Percentiles rank a stretch among this genome's conserved stretches.
Conservation (phyloP, 2,113 vertebrate species). For the Melanerpes aurifrons region DNA sequence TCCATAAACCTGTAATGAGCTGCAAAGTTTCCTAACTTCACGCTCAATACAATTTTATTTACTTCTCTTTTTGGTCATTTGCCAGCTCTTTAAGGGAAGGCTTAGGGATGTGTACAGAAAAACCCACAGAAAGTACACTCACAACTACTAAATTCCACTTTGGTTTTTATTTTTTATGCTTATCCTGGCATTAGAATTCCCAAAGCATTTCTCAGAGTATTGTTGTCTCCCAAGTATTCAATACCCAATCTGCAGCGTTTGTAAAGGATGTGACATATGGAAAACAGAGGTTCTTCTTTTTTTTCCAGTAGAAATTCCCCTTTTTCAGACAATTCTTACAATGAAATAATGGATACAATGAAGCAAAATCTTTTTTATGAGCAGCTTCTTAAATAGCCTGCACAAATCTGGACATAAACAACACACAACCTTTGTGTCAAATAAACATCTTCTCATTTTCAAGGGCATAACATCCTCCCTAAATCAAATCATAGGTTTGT, state of each 20-base stretch:
- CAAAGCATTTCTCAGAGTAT: not conserved
- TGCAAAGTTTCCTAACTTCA: not conserved
- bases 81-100: not conserved
- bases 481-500: not conserved
- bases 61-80: not conserved
- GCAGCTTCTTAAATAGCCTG: conserved; percentile 9
- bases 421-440: not conserved
- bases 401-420: conserved; percentile 6
- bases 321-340: conserved; percentile 27
- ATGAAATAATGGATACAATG: conserved; percentile 19
- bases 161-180: not conserved
- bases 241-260: not conserved
- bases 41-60: conserved; percentile 7
- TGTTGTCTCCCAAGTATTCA: not conserved
- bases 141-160: not conserved
- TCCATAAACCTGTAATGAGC: not conserved
- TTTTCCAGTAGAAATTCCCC: not conserved
- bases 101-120: not conserved
- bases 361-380: conserved; percentile 50
- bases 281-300: not conserved
- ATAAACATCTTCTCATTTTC: not conserved
- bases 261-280: not conserved
- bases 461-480: not conserved
- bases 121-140: not conserved
- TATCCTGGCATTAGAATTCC: not conserved